These are phyloP conservation scores for Cebidichthys violaceus DNA, from an alignment of 2,113 vertebrate genomes.

Conservation along the genomic window DNA sequence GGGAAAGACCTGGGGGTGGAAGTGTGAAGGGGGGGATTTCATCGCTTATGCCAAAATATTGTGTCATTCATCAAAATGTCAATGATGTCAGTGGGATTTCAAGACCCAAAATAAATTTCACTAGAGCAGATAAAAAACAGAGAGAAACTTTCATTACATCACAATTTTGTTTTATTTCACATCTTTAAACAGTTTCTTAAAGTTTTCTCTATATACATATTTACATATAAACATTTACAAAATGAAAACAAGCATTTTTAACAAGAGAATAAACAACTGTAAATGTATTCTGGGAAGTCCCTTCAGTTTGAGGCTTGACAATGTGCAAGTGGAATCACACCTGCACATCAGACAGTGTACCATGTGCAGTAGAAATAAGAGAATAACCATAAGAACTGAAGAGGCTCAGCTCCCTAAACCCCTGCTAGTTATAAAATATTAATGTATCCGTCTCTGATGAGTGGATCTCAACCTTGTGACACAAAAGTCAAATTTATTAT, in stretches of 20 bases:
- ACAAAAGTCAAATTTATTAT: background rate
- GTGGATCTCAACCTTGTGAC: background rate
- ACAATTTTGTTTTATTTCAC: constrained; percentile 73
- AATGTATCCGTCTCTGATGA: background rate
- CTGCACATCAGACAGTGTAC: constrained; percentile 68
- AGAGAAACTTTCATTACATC: constrained; percentile 46
- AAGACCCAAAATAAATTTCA: constrained; percentile 21
- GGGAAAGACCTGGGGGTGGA: constrained; percentile 55
- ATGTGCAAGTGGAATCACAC: constrained; percentile 40
- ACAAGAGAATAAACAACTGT: constrained; percentile 55
- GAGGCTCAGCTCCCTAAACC: constrained; percentile 56
- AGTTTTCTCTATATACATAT: constrained; percentile 83
- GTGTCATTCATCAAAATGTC: constrained; percentile 52
- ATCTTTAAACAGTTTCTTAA: constrained; percentile 80
- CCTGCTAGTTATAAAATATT: background rate
- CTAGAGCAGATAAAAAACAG: constrained; percentile 9
- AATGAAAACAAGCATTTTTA: constrained; percentile 49
- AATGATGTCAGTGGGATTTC: constrained; percentile 29
- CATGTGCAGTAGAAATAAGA: constrained; percentile 41
- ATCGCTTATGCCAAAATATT: constrained; percentile 45
- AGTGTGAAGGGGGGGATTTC: constrained; percentile 49
- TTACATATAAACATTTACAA: constrained; percentile 81
- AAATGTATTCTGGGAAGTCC: constrained; percentile 45
- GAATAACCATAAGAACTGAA: constrained; percentile 31
- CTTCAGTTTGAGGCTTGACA: constrained; percentile 62